A percentile compares a stretch with the other conserved stretches of the same genome.
Conservation (phyloP, 2,797 vertebrate species). For the Ateles fusciceps region DNA sequence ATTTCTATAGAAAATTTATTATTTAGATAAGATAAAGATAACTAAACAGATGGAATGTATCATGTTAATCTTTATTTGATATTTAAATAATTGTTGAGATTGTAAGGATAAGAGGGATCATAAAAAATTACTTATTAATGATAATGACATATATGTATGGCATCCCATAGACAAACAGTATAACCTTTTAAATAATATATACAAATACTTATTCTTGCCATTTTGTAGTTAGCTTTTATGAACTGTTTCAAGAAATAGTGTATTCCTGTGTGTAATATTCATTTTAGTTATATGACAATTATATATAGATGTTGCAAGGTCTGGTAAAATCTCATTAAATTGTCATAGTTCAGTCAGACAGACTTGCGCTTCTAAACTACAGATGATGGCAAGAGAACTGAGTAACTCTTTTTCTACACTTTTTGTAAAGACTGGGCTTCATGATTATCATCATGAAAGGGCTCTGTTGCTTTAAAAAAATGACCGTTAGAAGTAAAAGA, state of each 20-base stretch:
- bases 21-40: slow-evolving; percentile 7
- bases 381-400: not conserved
- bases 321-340: not conserved
- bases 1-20: not conserved
- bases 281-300: not conserved
- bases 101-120: not conserved
- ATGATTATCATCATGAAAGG: not conserved
- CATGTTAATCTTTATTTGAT: not conserved
- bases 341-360: not conserved
- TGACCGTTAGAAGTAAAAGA: not conserved
- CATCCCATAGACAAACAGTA: not conserved
- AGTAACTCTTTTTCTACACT: not conserved
- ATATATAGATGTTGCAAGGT: not conserved
- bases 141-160: not conserved
- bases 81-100: not conserved
- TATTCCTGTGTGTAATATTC: not conserved
- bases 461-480: not conserved
- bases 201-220: not conserved
- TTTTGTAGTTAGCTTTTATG: not conserved
- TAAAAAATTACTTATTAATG: not conserved
- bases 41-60: not conserved
- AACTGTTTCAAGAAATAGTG: not conserved
- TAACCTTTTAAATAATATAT: not conserved
- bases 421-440: not conserved
- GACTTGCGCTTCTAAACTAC: not conserved